Percentiles rank a stretch among this genome's conserved stretches.
Conservation (phyloP, 1,140 invertebrate species). For the Caligus rogercresseyi region DNA sequence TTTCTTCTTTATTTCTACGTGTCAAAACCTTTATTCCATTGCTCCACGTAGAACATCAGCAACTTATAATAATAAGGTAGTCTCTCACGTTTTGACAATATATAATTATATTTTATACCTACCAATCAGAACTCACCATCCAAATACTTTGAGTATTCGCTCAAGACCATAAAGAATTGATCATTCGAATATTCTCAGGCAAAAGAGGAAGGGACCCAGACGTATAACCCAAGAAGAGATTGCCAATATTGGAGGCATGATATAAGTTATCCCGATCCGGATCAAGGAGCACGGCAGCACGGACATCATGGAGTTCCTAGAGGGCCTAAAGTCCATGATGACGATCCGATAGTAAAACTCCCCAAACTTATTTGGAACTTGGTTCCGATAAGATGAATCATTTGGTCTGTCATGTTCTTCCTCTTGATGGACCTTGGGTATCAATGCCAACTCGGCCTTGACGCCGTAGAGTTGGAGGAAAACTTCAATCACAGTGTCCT, state of each 20-base stretch:
- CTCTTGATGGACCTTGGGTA: not conserved
- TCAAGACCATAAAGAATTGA: not conserved
- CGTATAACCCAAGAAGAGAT: not conserved
- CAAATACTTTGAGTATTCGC: not conserved
- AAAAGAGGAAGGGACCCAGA: not conserved
- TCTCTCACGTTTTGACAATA: no score
- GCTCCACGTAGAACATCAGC: no score
- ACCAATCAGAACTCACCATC: no score
- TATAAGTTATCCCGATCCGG: not conserved
- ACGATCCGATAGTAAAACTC: not conserved
- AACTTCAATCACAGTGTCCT: not conserved
- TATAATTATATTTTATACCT: no score
- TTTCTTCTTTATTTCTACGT: no score
- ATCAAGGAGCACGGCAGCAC: not conserved
- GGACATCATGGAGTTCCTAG: not conserved
- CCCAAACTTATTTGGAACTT: not conserved
- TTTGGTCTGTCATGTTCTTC: not conserved
- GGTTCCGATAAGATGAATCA: not conserved
- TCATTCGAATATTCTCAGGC: not conserved
- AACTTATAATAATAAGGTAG: no score
- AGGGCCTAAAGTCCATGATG: not conserved
- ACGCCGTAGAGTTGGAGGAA: not conserved
- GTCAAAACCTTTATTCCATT: no score
- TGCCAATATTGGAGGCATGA: not conserved
- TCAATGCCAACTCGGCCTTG: not conserved